These are phyloP conservation scores for Drosophila yooni DNA, from an alignment of 2,888 invertebrate species.

Conservation along the genomic window DNA sequence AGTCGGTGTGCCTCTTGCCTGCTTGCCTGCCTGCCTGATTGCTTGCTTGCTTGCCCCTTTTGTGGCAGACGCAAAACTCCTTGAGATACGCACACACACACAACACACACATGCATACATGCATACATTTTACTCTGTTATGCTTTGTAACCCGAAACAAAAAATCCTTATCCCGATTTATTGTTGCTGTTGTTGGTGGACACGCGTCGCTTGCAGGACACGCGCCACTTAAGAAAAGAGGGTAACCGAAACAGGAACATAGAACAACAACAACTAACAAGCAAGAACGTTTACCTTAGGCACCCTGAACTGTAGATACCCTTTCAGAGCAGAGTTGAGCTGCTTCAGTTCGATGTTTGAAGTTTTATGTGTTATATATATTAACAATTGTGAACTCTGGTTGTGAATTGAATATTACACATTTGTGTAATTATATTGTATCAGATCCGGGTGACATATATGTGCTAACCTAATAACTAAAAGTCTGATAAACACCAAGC, in stretches of 20 bases:
- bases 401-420: neutral
- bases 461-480: neutral
- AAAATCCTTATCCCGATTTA: constrained; percentile 62
- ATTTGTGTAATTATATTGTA: neutral
- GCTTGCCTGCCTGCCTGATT: neutral
- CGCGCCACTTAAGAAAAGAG: constrained; percentile 15
- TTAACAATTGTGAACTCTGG: neutral
- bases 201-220: constrained; percentile 61
- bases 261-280: neutral
- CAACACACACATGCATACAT: neutral
- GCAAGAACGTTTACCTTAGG: neutral
- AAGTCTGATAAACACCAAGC: neutral
- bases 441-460: neutral
- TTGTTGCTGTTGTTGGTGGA: constrained; percentile 40
- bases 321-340: neutral
- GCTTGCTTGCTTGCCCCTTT: constrained; percentile 19
- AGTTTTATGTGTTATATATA: neutral
- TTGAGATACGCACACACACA: constrained; percentile 36
- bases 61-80: constrained; percentile 37
- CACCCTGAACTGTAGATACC: neutral
- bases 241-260: constrained; percentile 1
- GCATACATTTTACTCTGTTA: neutral
- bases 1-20: constrained; percentile 34
- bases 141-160: constrained; percentile 47
- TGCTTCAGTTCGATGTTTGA: neutral